phyloP scores from a whole-genome alignment of 1,140 invertebrate genomes.

The Kradibia gibbosae region DNA sequence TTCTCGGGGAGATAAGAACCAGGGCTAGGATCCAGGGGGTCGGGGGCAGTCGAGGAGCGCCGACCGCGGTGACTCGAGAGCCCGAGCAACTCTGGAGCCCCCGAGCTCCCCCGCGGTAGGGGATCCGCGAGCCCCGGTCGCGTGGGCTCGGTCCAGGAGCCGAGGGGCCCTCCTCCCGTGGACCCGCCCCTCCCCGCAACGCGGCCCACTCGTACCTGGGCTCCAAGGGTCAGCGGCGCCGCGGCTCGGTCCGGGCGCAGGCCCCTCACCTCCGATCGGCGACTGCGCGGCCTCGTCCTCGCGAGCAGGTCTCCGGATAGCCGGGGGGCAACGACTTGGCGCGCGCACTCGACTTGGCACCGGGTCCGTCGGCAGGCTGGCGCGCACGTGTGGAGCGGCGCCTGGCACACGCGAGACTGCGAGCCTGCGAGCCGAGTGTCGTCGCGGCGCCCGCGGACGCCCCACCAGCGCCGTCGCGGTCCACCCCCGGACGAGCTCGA shows the following conservation, averaged over 20 bases:
- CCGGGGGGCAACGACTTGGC: background rate
- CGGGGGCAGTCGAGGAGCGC: background rate
- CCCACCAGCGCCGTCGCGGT: background rate
- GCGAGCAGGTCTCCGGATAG: background rate
- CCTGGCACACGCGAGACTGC: slow-evolving; percentile 19
- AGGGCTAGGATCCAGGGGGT: background rate
- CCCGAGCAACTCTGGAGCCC: background rate
- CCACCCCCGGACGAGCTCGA: too few relatives aligned
- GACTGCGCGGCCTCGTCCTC: slow-evolving; percentile 53
- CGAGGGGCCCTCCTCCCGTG: background rate
- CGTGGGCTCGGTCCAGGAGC: background rate
- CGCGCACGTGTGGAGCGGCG: slow-evolving; percentile 23
- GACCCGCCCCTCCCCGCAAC: too few relatives aligned
- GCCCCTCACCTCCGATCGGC: too few relatives aligned
- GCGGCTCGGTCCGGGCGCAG: too few relatives aligned
- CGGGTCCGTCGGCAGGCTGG: background rate
- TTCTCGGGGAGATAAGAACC: background rate
- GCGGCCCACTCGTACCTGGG: slow-evolving; percentile 66
- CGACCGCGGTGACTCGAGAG: background rate
- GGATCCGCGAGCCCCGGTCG: background rate
- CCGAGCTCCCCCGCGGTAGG: background rate
- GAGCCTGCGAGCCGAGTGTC: slow-evolving; percentile 23
- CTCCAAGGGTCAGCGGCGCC: slow-evolving; percentile 72
- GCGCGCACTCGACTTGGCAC: slow-evolving; percentile 16
- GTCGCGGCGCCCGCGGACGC: slow-evolving; percentile 48